Evolutionary conservation across 2,797 vertebrate species (phyloP), one percentile per base, ranked within the genome.

Genomic region (Peromyscus nudipes): DNA sequence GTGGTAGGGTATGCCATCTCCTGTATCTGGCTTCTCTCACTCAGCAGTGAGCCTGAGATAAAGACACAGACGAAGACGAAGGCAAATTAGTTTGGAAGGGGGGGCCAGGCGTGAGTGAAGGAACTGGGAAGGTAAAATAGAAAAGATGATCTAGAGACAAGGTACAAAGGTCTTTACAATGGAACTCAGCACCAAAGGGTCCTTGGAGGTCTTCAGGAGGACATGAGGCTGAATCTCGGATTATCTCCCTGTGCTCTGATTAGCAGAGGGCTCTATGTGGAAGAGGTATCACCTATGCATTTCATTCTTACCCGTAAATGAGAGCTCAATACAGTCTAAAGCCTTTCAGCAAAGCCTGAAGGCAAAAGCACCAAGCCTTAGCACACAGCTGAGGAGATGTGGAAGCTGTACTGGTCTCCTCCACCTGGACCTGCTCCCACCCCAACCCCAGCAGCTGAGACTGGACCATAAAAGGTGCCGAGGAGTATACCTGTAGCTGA

Each of bases 1-100:
- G 9, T n/a, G 31, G 14, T 55, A 57, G 6, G 3, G 16, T 9
- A 5, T 0, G 1, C 17, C 10, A 7, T 67, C n/a, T n/a, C 23
- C 25, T 77, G 19, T 2, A 13, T 10, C 67, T 17, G 29, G 2
- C 34, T 25, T 67, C 29, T 69, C 49, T 79, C n/a, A 49, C 55
- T n/a, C 9, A 4, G 25, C 49, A 12, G 16, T 10, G 1, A 93
- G 25, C 7, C 31, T 2, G 49, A 60, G 75, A 80, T 43, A n/a
- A 69, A 25, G 82, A 69, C 27, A 23, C 46, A 52, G 17, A 23
- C 40, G 34, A 81, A 37, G 29, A 31, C 16, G 4, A 14, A 46
- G 40, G 4, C 5, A 57, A 81, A 49, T 88, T 14, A 16, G 31
- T 60, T 60, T 37, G 16, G 49, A 71, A 62, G 40, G 14, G 16